Percentiles rank a stretch among this genome's conserved stretches.
Conservation (phyloP, 2,797 vertebrate species). For the Danio tinwini region DNA sequence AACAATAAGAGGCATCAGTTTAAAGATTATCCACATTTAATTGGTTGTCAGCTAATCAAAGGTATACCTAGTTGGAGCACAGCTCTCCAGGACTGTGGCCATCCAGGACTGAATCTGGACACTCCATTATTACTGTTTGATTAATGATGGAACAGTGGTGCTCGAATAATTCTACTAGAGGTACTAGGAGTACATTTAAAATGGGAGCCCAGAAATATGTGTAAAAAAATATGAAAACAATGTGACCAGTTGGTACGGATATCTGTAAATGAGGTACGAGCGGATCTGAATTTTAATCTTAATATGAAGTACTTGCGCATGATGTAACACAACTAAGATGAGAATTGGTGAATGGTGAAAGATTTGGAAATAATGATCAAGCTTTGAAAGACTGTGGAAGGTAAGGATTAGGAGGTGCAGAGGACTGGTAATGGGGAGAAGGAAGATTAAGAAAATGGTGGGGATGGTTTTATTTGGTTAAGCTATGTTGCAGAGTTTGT, state of each 20-base stretch:
- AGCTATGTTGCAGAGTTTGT: slow-evolving; percentile 2
- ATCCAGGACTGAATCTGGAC: neutral
- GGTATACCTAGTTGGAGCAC: too few relatives aligned
- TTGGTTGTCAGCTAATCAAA: too few relatives aligned
- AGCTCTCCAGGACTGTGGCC: neutral
- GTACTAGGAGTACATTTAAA: neutral
- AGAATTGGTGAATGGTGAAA: slow-evolving; percentile 33
- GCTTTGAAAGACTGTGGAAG: slow-evolving; percentile 47
- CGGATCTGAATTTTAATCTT: neutral
- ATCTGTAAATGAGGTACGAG: neutral
- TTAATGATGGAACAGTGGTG: too few relatives aligned
- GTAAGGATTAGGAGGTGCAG: slow-evolving; percentile 51
- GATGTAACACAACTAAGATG: slow-evolving; percentile 7
- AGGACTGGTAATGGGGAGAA: neutral
- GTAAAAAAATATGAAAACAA: neutral
- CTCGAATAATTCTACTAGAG: neutral
- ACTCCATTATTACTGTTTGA: too few relatives aligned
- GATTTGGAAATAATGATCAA: neutral
- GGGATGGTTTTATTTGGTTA: slow-evolving; percentile 49
- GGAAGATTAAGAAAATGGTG: slow-evolving; percentile 12
- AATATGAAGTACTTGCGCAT: neutral
- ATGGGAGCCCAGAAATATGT: neutral
- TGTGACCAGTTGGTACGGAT: neutral
- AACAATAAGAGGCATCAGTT: too few relatives aligned
- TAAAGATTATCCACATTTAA: too few relatives aligned